A percentile compares a stretch with the other conserved stretches of the same genome.
phyloP scores from a whole-genome alignment of 2,797 vertebrate species.

The Picus viridis region DNA sequence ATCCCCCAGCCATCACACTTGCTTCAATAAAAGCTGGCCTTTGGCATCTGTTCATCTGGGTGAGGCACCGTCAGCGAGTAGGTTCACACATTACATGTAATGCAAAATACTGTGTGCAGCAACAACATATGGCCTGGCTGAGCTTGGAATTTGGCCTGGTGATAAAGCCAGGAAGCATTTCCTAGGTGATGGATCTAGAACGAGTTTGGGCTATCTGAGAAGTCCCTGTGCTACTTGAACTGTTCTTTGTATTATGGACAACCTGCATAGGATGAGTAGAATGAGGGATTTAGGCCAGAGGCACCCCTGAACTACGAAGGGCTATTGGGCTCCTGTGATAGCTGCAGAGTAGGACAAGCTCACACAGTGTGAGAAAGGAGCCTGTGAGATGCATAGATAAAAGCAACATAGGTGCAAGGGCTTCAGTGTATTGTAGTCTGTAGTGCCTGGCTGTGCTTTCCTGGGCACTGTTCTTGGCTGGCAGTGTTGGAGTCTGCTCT shows the following conservation, averaged over 20 bases:
- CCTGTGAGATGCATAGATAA: rapidly evolving
- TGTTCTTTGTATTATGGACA: neutral
- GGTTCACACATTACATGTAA: neutral
- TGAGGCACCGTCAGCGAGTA: neutral
- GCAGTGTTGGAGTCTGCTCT: neutral
- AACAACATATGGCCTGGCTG: neutral
- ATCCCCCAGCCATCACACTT: neutral
- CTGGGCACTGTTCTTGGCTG: neutral
- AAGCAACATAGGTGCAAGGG: neutral
- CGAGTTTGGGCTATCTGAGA: neutral
- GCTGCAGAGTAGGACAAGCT: neutral
- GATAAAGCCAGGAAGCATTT: neutral
- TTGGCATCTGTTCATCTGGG: neutral
- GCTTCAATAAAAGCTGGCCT: neutral
- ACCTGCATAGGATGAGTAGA: neutral
- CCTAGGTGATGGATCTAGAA: neutral
- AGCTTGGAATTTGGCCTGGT: neutral
- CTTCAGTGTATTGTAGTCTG: neutral
- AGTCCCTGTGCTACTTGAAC: neutral
- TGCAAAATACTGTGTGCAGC: neutral
- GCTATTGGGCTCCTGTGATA: neutral
- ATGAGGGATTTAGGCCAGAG: neutral
- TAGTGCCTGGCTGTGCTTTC: neutral
- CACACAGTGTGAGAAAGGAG: neutral
- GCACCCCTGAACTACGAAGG: neutral